phyloP scores from a whole-genome alignment of 2,888 invertebrate genomes.

The Xestia c-nigrum region DNA sequence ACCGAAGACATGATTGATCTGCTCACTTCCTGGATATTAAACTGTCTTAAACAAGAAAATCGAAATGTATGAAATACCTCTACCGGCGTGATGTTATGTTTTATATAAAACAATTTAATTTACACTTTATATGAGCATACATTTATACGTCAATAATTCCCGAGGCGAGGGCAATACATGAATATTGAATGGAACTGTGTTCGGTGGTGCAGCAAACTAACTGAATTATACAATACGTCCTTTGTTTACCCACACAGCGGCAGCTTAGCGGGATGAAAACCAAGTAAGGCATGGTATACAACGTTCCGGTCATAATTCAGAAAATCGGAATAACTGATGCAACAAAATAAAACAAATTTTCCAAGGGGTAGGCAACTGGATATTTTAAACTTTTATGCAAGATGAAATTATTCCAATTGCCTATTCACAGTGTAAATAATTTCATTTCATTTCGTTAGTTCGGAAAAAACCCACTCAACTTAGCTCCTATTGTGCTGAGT shows the following conservation, averaged over 20 bases:
- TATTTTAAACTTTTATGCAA: no score
- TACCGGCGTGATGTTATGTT: background rate
- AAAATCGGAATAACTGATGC: background rate
- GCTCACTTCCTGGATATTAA: background rate
- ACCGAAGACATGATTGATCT: background rate
- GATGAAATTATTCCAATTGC: background rate
- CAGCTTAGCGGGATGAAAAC: background rate
- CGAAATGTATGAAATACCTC: no score
- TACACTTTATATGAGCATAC: background rate
- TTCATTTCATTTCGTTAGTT: background rate
- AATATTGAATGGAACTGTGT: conserved; percentile 24
- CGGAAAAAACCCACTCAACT: background rate
- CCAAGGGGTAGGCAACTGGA: background rate
- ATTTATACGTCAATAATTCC: conserved; percentile 1
- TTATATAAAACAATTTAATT: conserved; percentile 4
- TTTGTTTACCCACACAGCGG: background rate
- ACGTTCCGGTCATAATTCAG: background rate
- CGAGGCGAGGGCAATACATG: background rate
- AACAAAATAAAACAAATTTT: background rate
- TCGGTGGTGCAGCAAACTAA: conserved; percentile 14
- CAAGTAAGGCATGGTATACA: background rate
- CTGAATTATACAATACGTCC: conserved; percentile 18
- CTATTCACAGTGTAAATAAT: background rate
- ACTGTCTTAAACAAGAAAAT: background rate
- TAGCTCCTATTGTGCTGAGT: background rate